Evolutionary conservation across 2,888 invertebrate species (phyloP).

Genomic region (Cacoxenus indagator): DNA sequence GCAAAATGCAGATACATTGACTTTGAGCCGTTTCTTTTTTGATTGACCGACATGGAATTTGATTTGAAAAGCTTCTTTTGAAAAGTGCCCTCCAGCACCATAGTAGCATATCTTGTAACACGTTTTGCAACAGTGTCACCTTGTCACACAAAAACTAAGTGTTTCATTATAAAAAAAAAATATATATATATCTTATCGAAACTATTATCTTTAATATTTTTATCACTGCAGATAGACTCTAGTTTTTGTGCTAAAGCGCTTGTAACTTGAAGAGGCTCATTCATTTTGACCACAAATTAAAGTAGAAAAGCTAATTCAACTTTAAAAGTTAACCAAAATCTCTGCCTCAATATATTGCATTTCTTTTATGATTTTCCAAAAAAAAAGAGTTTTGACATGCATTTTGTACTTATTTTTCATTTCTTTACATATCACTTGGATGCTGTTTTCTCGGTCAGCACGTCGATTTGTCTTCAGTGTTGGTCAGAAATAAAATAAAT

Average conservation of each 20-base stretch:
- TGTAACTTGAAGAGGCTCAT: neutral
- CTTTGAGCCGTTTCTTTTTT: neutral
- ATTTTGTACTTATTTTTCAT: no score
- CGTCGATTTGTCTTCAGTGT: neutral
- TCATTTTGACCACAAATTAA: no score
- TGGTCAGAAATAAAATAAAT: neutral
- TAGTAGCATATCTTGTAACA: neutral
- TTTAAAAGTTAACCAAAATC: neutral
- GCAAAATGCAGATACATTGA: neutral
- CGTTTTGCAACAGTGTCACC: neutral
- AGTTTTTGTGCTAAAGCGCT: neutral
- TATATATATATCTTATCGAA: neutral
- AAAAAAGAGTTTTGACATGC: no score
- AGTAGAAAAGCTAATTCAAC: neutral
- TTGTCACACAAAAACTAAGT: neutral
- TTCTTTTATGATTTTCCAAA: no score
- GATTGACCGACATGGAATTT: neutral
- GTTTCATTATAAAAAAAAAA: neutral
- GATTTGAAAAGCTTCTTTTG: neutral
- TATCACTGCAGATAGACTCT: conserved; percentile 10
- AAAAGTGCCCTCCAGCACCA: no score
- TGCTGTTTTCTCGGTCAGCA: neutral
- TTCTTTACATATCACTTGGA: neutral
- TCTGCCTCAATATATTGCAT: no score
- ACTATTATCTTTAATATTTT: neutral